Evolutionary conservation across 2,888 invertebrate species (phyloP).

Genomic region (Ditula angustiorana): DNA sequence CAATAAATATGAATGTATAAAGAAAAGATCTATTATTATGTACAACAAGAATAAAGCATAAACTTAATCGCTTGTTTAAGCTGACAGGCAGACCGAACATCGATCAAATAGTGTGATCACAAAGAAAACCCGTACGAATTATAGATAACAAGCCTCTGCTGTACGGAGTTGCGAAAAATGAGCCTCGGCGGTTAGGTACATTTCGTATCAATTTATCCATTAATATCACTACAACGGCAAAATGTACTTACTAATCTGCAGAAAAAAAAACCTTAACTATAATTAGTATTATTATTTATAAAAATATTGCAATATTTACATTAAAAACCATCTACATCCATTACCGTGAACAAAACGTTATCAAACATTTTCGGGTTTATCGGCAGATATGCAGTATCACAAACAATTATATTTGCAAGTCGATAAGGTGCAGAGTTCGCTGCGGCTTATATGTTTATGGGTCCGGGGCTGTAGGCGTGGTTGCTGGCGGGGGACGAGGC

Average conservation of each 20-base stretch:
- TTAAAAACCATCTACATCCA: slow-evolving; percentile 44
- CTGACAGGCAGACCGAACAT: slow-evolving; percentile 23
- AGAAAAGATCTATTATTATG: slow-evolving; percentile 26
- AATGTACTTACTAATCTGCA: not conserved
- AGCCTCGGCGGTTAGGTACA: not conserved
- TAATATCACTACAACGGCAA: not conserved
- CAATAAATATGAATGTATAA: slow-evolving; percentile 35
- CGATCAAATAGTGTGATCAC: slow-evolving; percentile 33
- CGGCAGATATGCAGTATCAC: slow-evolving; percentile 49
- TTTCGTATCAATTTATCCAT: not conserved
- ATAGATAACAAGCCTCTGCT: not conserved
- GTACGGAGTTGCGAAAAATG: not conserved
- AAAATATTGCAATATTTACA: slow-evolving; percentile 72
- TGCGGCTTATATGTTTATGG: slow-evolving; percentile 72
- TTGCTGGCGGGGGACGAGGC: slow-evolving; percentile 73
- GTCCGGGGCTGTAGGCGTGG: slow-evolving; percentile 68
- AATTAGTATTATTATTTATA: slow-evolving; percentile 44
- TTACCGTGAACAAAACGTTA: slow-evolving; percentile 41
- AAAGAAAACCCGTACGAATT: slow-evolving; percentile 24
- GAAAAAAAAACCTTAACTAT: not conserved
- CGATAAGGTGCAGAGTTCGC: slow-evolving; percentile 47
- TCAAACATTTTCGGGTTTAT: slow-evolving; percentile 47
- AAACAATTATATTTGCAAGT: slow-evolving; percentile 50
- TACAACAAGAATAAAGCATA: slow-evolving; percentile 33
- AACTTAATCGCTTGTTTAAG: slow-evolving; percentile 18